These are phyloP conservation scores for Mnemiopsis leidyi DNA, from an alignment of 37 sponge, comb jelly and placozoan species.

Conservation along the genomic window DNA sequence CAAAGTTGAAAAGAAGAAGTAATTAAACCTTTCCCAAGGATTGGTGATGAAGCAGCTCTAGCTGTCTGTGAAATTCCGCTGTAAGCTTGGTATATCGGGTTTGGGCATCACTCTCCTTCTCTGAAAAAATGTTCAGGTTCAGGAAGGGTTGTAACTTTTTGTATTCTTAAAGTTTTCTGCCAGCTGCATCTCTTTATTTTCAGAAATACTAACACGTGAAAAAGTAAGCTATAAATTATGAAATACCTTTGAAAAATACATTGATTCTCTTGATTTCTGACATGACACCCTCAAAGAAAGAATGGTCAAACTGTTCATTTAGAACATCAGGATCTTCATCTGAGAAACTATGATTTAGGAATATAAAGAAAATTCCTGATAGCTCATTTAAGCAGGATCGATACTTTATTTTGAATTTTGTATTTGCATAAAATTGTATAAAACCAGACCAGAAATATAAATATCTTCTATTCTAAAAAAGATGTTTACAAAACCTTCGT, in stretches of 20 bases:
- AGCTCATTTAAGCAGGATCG: too few relatives aligned
- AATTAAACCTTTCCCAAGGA: slow-evolving; percentile 18
- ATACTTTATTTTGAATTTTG: too few relatives aligned
- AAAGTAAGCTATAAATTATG: not conserved
- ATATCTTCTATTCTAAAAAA: too few relatives aligned
- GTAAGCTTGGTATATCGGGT: slow-evolving; percentile 42
- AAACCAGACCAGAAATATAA: too few relatives aligned
- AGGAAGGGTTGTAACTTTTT: not conserved
- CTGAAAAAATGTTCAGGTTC: not conserved
- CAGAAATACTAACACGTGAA: too few relatives aligned
- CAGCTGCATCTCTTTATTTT: too few relatives aligned
- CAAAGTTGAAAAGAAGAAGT: not conserved
- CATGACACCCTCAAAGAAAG: slow-evolving; percentile 59
- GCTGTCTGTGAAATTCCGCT: slow-evolving; percentile 53
- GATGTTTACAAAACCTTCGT: not conserved
- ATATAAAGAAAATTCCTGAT: not conserved
- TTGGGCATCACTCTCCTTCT: slow-evolving; percentile 47
- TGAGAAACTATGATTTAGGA: too few relatives aligned
- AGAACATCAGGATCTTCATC: slow-evolving; percentile 33
- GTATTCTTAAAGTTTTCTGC: too few relatives aligned
- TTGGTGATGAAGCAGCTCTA: slow-evolving; percentile 46
- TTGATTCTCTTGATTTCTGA: slow-evolving; percentile 58
- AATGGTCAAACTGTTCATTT: slow-evolving; percentile 42
- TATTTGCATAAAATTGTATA: too few relatives aligned
- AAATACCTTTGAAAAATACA: slow-evolving; percentile 33